Base-by-base conservation (phyloP, 2,888 invertebrate genomes). In the Panzeria rudis region DNA sequence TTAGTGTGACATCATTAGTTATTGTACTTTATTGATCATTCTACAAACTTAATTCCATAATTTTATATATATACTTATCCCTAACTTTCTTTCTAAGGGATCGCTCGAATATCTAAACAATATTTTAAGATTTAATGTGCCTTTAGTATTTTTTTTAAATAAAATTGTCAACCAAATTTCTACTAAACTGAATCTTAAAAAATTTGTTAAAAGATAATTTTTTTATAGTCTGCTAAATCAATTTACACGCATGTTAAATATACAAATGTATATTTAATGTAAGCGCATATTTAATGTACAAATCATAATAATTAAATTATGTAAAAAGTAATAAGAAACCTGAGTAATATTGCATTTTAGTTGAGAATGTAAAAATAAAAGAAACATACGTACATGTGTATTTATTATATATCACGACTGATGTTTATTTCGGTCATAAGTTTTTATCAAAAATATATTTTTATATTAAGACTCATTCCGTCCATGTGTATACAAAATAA, bases 321-420 rank as follows among this genome's bases (percentile, higher is more conserved):
- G 80, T 83, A 69, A 59, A 78, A 61, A 78, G 44, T 62, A 44
- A 56, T 66, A 35, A 11, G 11, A 38, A 78, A 66, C 38, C 54
- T 56, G 41, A 84, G 44, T 56, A 73, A 66, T 73, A 64, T 52
- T 83, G 66, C 73, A 73, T 83, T 84, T 84, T 80, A 69, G 59
- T 73, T 62, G 52, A 62, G 54, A 71, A 71, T 64, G 32, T 52
- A 72, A 17, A 72, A 78, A 56, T 20, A 25, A 68, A 41, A 61
- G 15, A 38, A 29, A 66, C 32, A 17, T 56, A 29, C 15, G 3
- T 59, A 35, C 15, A 17, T 32, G 35, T 59, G 23, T 61, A 79
- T 62, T 44, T 62, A 80, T 59, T 68, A 23, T 72, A 66, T 73
- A 23, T 56, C 66, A 79, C 47, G 72, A 59, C 72, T 80, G 64